Evolutionary conservation across 2,113 vertebrate genomes (phyloP).

Genomic region (Pseudois nayaur): DNA sequence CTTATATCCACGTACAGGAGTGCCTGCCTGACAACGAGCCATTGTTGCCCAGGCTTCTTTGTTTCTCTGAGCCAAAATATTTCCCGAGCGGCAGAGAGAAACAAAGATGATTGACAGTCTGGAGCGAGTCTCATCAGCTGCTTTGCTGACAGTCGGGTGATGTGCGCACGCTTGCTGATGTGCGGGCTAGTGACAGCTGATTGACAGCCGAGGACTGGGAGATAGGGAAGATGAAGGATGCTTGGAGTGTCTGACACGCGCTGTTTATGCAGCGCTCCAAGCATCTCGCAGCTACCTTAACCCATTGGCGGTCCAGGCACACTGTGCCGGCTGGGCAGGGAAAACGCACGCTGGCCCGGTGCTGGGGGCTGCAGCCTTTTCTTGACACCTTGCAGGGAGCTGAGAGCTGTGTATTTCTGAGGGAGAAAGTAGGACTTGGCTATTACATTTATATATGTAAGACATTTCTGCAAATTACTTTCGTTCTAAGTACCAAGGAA

Average conservation of each 20-base stretch:
- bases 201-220: slow-evolving; percentile 81
- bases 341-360: neutral
- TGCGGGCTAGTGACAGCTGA: slow-evolving; percentile 82
- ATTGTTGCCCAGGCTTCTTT: slow-evolving; percentile 80
- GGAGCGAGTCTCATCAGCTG: slow-evolving; percentile 81
- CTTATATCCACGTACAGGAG: slow-evolving; percentile 51
- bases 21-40: slow-evolving; percentile 73
- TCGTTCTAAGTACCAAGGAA: slow-evolving; percentile 44
- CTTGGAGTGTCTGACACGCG: slow-evolving; percentile 76
- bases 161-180: slow-evolving; percentile 78
- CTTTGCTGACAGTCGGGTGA: slow-evolving; percentile 82
- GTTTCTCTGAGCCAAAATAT: slow-evolving; percentile 85
- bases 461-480: neutral
- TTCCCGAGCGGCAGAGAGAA: slow-evolving; percentile 81
- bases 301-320: slow-evolving; percentile 59
- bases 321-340: fast-evolving
- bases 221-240: slow-evolving; percentile 77
- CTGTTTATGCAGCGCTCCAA: slow-evolving; percentile 78
- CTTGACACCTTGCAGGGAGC: neutral
- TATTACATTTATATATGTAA: slow-evolving; percentile 48
- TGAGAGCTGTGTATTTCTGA: slow-evolving; percentile 33
- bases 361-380: slow-evolving; percentile 22
- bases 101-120: slow-evolving; percentile 82
- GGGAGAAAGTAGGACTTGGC: slow-evolving; percentile 34
- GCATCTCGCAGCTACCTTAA: slow-evolving; percentile 70